A percentile compares a stretch with the other conserved stretches of the same genome.
Conservation (phyloP, 2,888 invertebrate genomes). For the Catocala sponsa region DNA sequence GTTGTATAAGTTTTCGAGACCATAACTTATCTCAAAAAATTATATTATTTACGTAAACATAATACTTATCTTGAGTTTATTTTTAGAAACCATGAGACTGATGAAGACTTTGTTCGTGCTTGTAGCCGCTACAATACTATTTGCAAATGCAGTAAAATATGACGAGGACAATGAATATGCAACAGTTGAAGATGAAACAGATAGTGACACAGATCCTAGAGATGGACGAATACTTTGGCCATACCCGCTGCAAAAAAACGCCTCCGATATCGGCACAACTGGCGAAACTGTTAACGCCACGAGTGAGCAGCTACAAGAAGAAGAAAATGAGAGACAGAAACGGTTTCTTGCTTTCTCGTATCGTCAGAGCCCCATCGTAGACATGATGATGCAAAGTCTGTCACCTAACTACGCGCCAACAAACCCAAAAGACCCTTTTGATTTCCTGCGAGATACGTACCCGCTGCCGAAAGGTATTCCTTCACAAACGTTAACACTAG, state of each 20-base stretch:
- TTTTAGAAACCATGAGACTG: conserved; percentile 65
- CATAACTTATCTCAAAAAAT: too few species aligned
- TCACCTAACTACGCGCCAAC: conserved; percentile 65
- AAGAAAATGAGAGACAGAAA: conserved; percentile 47
- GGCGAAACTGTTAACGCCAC: conserved; percentile 24
- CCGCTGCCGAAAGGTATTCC: conserved; percentile 79
- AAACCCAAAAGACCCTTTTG: conserved; percentile 74
- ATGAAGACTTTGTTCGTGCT: conserved; percentile 46
- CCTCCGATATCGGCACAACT: conserved; percentile 38
- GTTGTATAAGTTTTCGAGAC: too few species aligned
- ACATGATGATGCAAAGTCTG: conserved; percentile 75
- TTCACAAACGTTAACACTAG: not conserved
- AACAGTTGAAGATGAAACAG: conserved; percentile 57
- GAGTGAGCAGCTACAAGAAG: conserved; percentile 8
- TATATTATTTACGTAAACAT: too few species aligned
- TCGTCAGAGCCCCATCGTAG: conserved; percentile 74
- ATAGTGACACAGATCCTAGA: conserved; percentile 44
- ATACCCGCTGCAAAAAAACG: conserved; percentile 58
- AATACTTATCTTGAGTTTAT: not conserved
- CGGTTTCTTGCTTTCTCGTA: conserved; percentile 71
- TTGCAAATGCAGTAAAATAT: conserved; percentile 49
- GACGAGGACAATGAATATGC: conserved; percentile 60
- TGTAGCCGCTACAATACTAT: conserved; percentile 39
- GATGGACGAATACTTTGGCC: conserved; percentile 71
- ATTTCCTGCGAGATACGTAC: conserved; percentile 77